Base-by-base conservation (phyloP, 2,113 vertebrate genomes). In the Rhea americana region DNA sequence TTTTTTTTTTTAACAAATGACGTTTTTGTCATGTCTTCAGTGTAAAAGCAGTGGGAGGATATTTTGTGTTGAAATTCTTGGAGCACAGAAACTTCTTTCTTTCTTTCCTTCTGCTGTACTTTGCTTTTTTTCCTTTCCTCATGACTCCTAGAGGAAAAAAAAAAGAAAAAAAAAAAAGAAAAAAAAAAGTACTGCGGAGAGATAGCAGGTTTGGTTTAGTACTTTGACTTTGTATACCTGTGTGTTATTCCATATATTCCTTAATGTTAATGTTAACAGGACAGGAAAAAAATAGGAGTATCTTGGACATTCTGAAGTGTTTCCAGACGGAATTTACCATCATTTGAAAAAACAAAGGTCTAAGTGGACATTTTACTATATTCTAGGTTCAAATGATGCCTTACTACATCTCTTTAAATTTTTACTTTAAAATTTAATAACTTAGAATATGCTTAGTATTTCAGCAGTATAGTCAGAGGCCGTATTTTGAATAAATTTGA, bases 1-100 rank as follows among this genome's bases (percentile, higher is more conserved):
- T 94, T 82, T 86, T 77, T 82, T 91, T 94, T 82, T 86, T 77
- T 82, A 15, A 91, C 50, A 47, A 35, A 43, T 89, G 5, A 16
- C 41, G 16, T 65, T 66, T 47, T 41, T 50, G 6, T 71, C 45
- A 50, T 19, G 13, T 66, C 51, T 70, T 35, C 25, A 55, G 13
- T 65, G 19, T 90, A 61, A 94, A 53, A 76, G 35, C 20, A 35
- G 39, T 9, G 19, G 32, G 30, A 59, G 13, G 12, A 21, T 82
- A 22, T 51, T 87, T 82, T 79, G 26, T 85, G 26, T 55, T 68
- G 11, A 87, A 75, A 51, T 2, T 2, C 37, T 75, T 75, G 18
- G 24, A 87, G 11, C 18, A 24, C 53, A 47, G 53, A 48, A 51
- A 25, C 37, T 77, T 9, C 3, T 45, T 55, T 41, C 24, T 73